These are phyloP conservation scores for Coreius guichenoti DNA, from an alignment of 2,797 vertebrate species.

Conservation along the genomic window DNA sequence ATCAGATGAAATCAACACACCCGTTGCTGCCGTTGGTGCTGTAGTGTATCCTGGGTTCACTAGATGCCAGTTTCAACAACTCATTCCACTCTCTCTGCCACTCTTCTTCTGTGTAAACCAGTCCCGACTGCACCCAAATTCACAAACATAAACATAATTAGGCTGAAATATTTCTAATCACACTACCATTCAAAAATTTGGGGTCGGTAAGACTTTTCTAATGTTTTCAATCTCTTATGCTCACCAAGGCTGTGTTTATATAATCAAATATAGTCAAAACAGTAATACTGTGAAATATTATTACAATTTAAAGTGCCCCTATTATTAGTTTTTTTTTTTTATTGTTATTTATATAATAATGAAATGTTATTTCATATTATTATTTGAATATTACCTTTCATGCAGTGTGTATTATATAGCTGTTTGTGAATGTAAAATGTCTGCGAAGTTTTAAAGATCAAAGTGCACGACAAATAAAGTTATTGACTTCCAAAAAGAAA, in stretches of 20 bases:
- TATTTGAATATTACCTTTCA: background rate
- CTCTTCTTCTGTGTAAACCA: slow-evolving; percentile 97
- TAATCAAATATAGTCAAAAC: background rate
- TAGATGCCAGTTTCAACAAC: slow-evolving; percentile 90
- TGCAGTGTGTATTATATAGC: background rate
- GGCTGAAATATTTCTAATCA: background rate
- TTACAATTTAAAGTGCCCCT: background rate
- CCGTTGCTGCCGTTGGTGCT: slow-evolving; percentile 83
- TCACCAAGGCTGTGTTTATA: background rate
- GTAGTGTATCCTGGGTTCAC: slow-evolving; percentile 91
- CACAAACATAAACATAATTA: slow-evolving; percentile 43
- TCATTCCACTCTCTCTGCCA: slow-evolving; percentile 99
- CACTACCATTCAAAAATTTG: background rate
- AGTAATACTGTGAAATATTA: background rate
- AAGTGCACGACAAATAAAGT: too few relatives aligned
- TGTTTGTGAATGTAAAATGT: too few relatives aligned
- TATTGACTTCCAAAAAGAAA: too few relatives aligned
- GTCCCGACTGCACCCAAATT: slow-evolving; percentile 84
- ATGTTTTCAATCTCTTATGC: background rate
- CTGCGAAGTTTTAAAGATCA: too few relatives aligned
- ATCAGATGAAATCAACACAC: slow-evolving; percentile 68
- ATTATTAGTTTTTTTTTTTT: background rate
- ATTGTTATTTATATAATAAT: too few relatives aligned
- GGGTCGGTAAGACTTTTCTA: background rate
- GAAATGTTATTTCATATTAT: too few relatives aligned